Conservation (phyloP, 2,888 invertebrate species). For the Fragum fragum region DNA sequence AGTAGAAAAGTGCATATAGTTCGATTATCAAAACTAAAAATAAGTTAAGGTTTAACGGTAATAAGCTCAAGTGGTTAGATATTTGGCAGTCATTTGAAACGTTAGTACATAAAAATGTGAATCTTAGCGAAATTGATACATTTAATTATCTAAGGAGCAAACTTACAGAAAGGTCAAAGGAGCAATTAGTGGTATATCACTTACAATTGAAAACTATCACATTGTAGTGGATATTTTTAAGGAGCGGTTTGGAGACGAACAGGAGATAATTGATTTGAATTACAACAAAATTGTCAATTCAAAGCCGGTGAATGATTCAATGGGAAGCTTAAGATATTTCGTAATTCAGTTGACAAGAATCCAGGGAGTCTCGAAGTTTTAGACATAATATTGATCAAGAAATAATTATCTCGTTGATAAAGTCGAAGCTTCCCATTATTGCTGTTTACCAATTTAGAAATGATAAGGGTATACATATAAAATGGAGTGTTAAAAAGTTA, state of each 20-base stretch:
- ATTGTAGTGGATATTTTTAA: constrained; percentile 40
- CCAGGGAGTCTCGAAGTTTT: constrained; percentile 39
- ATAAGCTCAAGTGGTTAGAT: constrained; percentile 37
- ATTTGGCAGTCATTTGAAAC: constrained; percentile 51
- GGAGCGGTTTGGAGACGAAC: constrained; percentile 44
- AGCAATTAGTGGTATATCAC: constrained; percentile 30
- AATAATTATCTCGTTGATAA: constrained; percentile 46
- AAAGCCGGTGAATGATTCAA: constrained; percentile 27
- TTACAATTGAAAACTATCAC: constrained; percentile 45
- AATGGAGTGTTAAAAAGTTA: constrained; percentile 36
- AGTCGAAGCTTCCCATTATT: constrained; percentile 32
- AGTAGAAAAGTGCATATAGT: constrained; percentile 20
- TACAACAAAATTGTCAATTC: constrained; percentile 44
- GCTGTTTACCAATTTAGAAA: constrained; percentile 38
- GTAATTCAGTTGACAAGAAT: constrained; percentile 35
- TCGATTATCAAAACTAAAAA: constrained; percentile 40
- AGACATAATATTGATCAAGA: constrained; percentile 30
- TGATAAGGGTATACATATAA: constrained; percentile 18
- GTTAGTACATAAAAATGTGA: constrained; percentile 38
- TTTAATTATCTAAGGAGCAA: constrained; percentile 51
- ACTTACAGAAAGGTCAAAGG: constrained; percentile 43
- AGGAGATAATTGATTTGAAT: constrained; percentile 42
- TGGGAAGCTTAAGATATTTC: constrained; percentile 30
- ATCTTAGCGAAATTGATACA: constrained; percentile 43
- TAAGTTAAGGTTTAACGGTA: constrained; percentile 32